These are phyloP conservation scores for Helarctos malayanus DNA, from an alignment of 2,797 vertebrate species.

Conservation along the genomic window DNA sequence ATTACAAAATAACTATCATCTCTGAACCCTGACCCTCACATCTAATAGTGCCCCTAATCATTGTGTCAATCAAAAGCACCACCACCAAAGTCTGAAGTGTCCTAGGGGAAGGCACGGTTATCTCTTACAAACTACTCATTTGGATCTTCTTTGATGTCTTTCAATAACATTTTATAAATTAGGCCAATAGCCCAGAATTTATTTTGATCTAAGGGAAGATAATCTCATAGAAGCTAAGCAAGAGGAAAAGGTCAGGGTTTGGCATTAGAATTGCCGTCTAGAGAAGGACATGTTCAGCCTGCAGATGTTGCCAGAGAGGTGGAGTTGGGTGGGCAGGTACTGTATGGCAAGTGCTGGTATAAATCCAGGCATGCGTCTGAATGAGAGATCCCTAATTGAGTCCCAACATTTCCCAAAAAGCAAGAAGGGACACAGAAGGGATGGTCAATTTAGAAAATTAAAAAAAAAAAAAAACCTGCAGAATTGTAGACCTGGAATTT, in stretches of 20 bases:
- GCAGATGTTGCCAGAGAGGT: not conserved
- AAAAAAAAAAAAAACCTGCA: not conserved
- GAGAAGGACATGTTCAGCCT: not conserved
- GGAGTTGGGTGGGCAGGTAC: rapidly evolving
- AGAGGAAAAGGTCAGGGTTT: not conserved
- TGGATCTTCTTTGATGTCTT: not conserved
- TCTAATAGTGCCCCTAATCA: not conserved
- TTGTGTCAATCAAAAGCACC: not conserved
- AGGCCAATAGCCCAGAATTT: not conserved
- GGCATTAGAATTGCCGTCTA: not conserved
- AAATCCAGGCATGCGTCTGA: not conserved
- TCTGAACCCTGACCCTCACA: not conserved
- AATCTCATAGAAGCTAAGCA: not conserved
- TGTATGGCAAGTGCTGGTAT: rapidly evolving
- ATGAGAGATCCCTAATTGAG: not conserved
- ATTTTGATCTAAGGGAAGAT: not conserved
- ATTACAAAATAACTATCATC: not conserved
- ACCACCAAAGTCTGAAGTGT: not conserved
- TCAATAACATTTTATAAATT: not conserved
- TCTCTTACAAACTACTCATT: not conserved
- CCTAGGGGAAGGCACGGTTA: not conserved
- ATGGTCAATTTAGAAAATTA: not conserved
- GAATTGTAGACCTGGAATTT: not conserved
- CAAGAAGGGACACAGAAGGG: not conserved
- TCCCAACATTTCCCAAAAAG: not conserved